Evolutionary conservation across 2,113 vertebrate genomes (phyloP), one percentile per base, ranked within the genome.

Genomic region (Camelus bactrianus): DNA sequence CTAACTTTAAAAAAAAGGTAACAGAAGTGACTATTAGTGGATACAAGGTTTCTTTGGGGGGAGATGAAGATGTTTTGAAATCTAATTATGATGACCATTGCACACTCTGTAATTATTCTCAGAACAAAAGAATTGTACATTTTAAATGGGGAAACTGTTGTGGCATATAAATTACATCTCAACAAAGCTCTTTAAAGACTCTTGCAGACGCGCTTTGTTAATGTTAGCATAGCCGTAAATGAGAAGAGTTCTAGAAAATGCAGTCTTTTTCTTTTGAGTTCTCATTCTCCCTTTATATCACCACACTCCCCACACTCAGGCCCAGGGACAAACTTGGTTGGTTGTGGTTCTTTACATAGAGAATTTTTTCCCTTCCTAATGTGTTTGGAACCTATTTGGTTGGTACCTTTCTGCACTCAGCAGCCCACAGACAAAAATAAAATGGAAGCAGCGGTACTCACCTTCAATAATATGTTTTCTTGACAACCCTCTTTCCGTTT

Each of bases 391-490:
- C 17, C 26, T 70, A 56, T 67, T 50, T 73, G 56, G 54, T 72
- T 54, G 65, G 79, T 38, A n/a, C 5, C 16, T 58, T 92, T 58
- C 81, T 92, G 82, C 60, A 87, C 52, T 24, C 72, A 69, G 67
- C 62, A 92, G 26, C 72, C 72, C 48, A 89, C 46, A 93, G 58
- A 60, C 6, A 16, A 77, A 92, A 67, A 75, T 38, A 46, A 87
- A 92, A 60, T 24, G 6, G 24, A 88, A 97, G 32, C 35, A 72
- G 48, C n/a, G 46, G 60, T 77, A 72, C 95, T 0, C 98, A 99
- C 99, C 99, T 99, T 99, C 99, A 32, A 99, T 99, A 89, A 99
- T 99, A 97, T 99, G 99, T 93, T 99, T 99, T 91, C 99, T 99
- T 52, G 99, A 99, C 65, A 99, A 98, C 32, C 99, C 99, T 98